Conservation (phyloP, 2,888 invertebrate species). For the Chrysina gloriosa region DNA sequence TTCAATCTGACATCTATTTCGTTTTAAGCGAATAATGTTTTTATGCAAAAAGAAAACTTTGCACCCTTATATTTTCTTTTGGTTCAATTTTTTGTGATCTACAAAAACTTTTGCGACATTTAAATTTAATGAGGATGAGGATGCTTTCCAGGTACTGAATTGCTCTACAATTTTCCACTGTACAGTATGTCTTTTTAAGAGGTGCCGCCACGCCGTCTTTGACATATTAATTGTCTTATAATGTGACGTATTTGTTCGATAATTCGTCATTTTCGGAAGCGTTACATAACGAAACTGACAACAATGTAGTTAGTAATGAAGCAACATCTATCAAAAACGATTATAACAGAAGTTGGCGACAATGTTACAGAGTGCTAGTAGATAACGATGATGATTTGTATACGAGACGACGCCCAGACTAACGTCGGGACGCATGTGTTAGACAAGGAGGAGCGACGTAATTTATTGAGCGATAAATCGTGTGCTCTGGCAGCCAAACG, state of each 20-base stretch:
- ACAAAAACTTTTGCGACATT: too few relatives aligned
- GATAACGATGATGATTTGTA: constrained; percentile 61
- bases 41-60: too few relatives aligned
- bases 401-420: constrained; percentile 50
- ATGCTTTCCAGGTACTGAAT: too few relatives aligned
- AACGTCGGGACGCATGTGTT: constrained; percentile 53
- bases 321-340: constrained; percentile 58
- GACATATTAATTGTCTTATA: constrained; percentile 1
- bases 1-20: too few relatives aligned
- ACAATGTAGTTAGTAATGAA: constrained; percentile 28
- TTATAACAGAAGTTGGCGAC: constrained; percentile 61
- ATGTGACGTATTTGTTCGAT: constrained; percentile 7
- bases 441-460: constrained; percentile 61
- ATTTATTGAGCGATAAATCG: constrained; percentile 66
- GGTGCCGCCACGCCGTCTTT: too few relatives aligned
- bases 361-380: constrained; percentile 55
- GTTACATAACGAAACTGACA: constrained; percentile 22
- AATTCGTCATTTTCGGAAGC: not conserved
- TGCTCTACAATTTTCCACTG: too few relatives aligned
- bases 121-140: too few relatives aligned
- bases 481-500: constrained; percentile 65
- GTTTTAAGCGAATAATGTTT: too few relatives aligned
- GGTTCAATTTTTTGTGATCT: too few relatives aligned
- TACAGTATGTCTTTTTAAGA: too few relatives aligned
- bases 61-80: too few relatives aligned